Percentiles rank a stretch among this genome's conserved stretches.
phyloP scores from a whole-genome alignment of 2,888 invertebrate species.

The Criorhina ranunculi region DNA sequence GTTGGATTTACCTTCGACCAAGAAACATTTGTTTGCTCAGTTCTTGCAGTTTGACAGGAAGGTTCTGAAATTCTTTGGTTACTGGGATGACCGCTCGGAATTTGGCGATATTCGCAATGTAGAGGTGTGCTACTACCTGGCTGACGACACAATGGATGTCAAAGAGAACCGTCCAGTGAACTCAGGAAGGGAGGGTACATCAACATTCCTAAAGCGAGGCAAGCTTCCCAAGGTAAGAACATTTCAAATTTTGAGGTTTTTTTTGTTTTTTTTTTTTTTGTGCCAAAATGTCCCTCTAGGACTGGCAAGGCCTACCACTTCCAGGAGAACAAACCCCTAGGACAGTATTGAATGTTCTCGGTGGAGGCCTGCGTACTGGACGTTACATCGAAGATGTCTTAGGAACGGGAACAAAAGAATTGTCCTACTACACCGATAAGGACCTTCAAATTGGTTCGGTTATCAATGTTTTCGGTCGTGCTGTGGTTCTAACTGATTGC shows the following conservation, averaged over 20 bases:
- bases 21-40: constrained; percentile 89
- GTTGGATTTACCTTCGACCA: constrained; percentile 81
- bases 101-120: constrained; percentile 92
- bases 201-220: constrained; percentile 90
- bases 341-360: constrained; percentile 88
- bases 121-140: constrained; percentile 93
- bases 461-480: constrained; percentile 92
- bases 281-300: constrained; percentile 57
- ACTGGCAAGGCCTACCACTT: constrained; percentile 80
- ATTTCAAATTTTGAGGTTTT: neutral
- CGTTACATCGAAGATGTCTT: constrained; percentile 87
- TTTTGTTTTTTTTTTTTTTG: no score
- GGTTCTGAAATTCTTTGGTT: constrained; percentile 91
- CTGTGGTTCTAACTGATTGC: constrained; percentile 92
- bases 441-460: constrained; percentile 93
- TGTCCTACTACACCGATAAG: constrained; percentile 81
- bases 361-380: constrained; percentile 85
- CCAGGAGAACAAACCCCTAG: constrained; percentile 85
- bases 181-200: constrained; percentile 89
- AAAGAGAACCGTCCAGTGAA: constrained; percentile 89
- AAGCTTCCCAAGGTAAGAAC: constrained; percentile 90
- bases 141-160: constrained; percentile 95
- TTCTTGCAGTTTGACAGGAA: constrained; percentile 93
- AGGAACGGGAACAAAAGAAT: constrained; percentile 85
- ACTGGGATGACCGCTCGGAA: constrained; percentile 94